phyloP scores from a whole-genome alignment of 2,113 vertebrate genomes.

The Smithornis capensis region DNA sequence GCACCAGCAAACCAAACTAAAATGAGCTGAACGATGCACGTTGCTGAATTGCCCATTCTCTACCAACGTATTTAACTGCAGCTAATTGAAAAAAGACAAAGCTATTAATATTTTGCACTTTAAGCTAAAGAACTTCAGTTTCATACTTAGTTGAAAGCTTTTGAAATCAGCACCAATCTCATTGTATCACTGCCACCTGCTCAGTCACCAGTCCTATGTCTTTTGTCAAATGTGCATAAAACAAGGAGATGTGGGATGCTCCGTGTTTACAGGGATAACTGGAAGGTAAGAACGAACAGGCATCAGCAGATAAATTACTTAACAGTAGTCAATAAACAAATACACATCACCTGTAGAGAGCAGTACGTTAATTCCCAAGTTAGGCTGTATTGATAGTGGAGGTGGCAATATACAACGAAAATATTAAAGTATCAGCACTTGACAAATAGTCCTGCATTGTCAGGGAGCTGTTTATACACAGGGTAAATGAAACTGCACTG shows the following conservation, averaged over 20 bases:
- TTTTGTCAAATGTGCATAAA: neutral
- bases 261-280: neutral
- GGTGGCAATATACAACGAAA: neutral
- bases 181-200: constrained; percentile 6
- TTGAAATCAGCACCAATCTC: constrained; percentile 50
- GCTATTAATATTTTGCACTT: constrained; percentile 1
- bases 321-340: constrained; percentile 16
- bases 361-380: neutral
- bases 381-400: neutral
- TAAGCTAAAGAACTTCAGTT: constrained; percentile 38
- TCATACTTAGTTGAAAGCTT: constrained; percentile 39
- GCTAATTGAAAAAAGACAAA: constrained; percentile 22
- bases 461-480: neutral
- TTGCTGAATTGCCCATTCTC: constrained; percentile 21
- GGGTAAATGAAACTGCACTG: neutral
- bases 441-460: neutral
- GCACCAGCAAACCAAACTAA: constrained; percentile 39
- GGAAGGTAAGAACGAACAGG: neutral
- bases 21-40: neutral
- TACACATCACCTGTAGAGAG: constrained; percentile 9
- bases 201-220: constrained; percentile 35
- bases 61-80: neutral
- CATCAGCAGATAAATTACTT: constrained; percentile 36
- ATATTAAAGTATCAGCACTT: neutral
- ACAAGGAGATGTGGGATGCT: neutral